These are phyloP conservation scores for Biston betularia DNA, from an alignment of 2,888 invertebrate genomes.

Conservation along the genomic window DNA sequence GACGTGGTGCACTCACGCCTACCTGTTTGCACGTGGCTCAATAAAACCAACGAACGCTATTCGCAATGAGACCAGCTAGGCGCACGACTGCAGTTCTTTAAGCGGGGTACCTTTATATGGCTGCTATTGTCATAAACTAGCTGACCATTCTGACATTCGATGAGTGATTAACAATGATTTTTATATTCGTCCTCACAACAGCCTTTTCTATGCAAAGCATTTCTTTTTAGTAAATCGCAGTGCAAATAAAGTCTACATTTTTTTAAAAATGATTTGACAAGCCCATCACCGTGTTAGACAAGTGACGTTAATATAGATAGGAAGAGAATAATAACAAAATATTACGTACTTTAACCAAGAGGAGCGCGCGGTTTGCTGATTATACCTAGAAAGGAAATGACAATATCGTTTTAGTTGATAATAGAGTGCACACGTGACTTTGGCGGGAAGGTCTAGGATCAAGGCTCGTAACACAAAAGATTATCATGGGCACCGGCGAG, in stretches of 20 bases:
- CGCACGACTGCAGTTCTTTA: constrained; percentile 32
- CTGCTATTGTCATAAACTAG: not conserved
- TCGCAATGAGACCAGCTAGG: constrained; percentile 43
- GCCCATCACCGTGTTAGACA: constrained; percentile 30
- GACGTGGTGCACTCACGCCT: constrained; percentile 77
- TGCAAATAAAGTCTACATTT: constrained; percentile 17
- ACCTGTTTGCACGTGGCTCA: constrained; percentile 72
- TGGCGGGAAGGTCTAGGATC: constrained; percentile 77
- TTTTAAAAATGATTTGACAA: constrained; percentile 9
- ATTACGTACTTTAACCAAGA: constrained; percentile 85
- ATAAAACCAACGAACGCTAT: constrained; percentile 57
- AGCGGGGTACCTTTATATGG: not conserved
- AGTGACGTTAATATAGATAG: constrained; percentile 26
- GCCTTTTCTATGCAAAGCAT: constrained; percentile 4
- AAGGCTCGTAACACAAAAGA: constrained; percentile 79
- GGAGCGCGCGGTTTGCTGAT: constrained; percentile 83
- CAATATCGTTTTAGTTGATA: constrained; percentile 69
- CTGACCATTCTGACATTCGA: too few relatives aligned
- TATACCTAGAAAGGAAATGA: constrained; percentile 85
- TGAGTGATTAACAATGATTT: too few relatives aligned
- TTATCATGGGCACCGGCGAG: constrained; percentile 78
- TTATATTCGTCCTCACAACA: not conserved
- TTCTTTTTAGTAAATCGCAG: constrained; percentile 11
- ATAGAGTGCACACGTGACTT: constrained; percentile 62
- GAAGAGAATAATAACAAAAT: constrained; percentile 53